A percentile compares a stretch with the other conserved stretches of the same genome.
phyloP scores from a whole-genome alignment of 2,113 vertebrate genomes.

The Nerophis lumbriciformis region DNA sequence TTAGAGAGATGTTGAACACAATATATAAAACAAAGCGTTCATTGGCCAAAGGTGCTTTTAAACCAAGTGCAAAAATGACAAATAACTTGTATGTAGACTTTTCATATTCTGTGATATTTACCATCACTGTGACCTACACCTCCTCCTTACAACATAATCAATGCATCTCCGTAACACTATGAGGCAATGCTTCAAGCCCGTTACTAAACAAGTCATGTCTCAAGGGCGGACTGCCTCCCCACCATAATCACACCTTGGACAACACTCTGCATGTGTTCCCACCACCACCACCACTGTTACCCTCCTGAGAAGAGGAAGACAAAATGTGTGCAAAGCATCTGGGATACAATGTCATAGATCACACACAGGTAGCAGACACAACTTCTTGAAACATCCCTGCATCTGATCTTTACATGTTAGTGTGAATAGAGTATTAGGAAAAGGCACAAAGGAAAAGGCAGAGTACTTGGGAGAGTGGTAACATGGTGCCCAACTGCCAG shows the following conservation, averaged over 20 bases:
- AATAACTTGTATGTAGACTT: too few species aligned
- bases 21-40: too few species aligned
- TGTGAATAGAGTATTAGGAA: background rate
- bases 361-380: background rate
- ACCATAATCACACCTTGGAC: slow-evolving; percentile 12
- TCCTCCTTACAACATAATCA: slow-evolving; percentile 29
- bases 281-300: background rate
- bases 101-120: too few species aligned
- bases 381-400: background rate
- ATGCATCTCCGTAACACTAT: slow-evolving; percentile 35
- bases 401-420: background rate
- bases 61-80: too few species aligned
- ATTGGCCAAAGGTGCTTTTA: too few species aligned
- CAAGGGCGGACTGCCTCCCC: slow-evolving; percentile 45
- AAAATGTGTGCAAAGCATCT: slow-evolving; percentile 12
- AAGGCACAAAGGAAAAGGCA: slow-evolving; percentile 10
- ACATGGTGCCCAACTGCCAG: slow-evolving; percentile 36
- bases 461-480: slow-evolving; percentile 38
- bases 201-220: slow-evolving; percentile 59
- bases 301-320: background rate
- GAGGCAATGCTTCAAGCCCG: slow-evolving; percentile 27
- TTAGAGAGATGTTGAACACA: too few species aligned
- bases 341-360: slow-evolving; percentile 8
- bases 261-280: slow-evolving; percentile 18
- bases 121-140: slow-evolving; percentile 12